Evolutionary conservation across 2,888 invertebrate species (phyloP), one percentile per base, ranked within the genome.

Genomic region (Cryptocephalus moraei): DNA sequence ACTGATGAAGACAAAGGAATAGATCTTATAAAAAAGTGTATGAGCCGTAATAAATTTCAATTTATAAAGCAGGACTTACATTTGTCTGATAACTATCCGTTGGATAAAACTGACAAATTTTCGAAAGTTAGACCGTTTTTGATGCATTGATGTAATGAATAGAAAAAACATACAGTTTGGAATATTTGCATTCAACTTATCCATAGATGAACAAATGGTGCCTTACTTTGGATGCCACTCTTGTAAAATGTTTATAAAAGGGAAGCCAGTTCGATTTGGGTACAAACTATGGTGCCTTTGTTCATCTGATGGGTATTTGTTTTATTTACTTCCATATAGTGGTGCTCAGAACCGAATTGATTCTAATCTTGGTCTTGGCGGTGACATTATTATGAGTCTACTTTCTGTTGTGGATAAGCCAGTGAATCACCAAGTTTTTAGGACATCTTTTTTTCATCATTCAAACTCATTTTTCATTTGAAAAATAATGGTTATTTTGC

Each of bases 221-320:
- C 48, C 54, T 2, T 54, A 55, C 40, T 62, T 59, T 53, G 60
- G 60, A 9, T 33, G 50, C 33, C 61, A 61, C 49, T 59, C 60
- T 8, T 52, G 51, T 14, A 62, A 63, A 52, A 60, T 60, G 57
- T 63, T 60, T 44, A 59, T 63, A 14, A 56, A 54, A 51, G 56
- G 54, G 9, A 61, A 62, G 40, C 60, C 60, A 12, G 55, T 60
- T 1, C 50, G 61, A 8, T 62, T 63, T 47, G 61, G 61, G 3
- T 61, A 54, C 44, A 61, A 62, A 45, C 13, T 56, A 32, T 62
- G 61, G 61, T 56, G 55, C 41, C 45, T 61, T 9, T 58, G 56
- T 48, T 57, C 56, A 9, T 51, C 56, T 33, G 50, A 52, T 47
- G 58, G 58, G 36, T 62, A 56, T 43, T 48, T 55, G 13, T 62